phyloP scores from a whole-genome alignment of 1,140 invertebrate species.

The Stenopsyche tienmushanensis region DNA sequence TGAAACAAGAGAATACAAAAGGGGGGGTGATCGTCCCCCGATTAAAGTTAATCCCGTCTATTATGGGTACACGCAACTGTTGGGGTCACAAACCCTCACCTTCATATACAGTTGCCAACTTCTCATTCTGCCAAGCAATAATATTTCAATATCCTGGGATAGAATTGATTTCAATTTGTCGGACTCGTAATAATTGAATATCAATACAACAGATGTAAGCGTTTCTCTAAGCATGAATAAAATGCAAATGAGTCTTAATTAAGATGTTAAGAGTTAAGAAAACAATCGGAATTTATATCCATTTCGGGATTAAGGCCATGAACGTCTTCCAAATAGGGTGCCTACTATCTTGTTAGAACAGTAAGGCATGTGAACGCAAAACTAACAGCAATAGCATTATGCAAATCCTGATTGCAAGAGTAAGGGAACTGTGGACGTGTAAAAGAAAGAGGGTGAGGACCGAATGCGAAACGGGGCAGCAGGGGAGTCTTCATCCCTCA shows the following conservation, averaged over 20 bases:
- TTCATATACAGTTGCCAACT: slow-evolving; percentile 14
- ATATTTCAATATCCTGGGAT: slow-evolving; percentile 22
- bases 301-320: too few relatives aligned
- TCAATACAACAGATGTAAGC: too few relatives aligned
- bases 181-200: too few relatives aligned
- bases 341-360: too few relatives aligned
- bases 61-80: slow-evolving; percentile 42
- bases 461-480: neutral
- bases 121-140: slow-evolving; percentile 9
- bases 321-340: too few relatives aligned
- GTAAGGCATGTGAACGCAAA: neutral
- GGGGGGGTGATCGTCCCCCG: slow-evolving; percentile 36
- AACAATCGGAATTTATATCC: too few relatives aligned
- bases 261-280: too few relatives aligned
- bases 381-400: neutral
- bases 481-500: slow-evolving; percentile 28
- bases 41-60: slow-evolving; percentile 42
- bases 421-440: neutral
- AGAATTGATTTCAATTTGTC: too few relatives aligned
- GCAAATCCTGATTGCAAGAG: neutral
- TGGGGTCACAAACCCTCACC: slow-evolving; percentile 31
- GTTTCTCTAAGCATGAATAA: too few relatives aligned
- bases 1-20: slow-evolving; percentile 15
- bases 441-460: neutral
- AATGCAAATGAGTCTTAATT: too few relatives aligned